Percentiles rank a stretch among this genome's conserved stretches.
Conservation (phyloP, 2,888 invertebrate genomes). For the Agrochola lychnidis region DNA sequence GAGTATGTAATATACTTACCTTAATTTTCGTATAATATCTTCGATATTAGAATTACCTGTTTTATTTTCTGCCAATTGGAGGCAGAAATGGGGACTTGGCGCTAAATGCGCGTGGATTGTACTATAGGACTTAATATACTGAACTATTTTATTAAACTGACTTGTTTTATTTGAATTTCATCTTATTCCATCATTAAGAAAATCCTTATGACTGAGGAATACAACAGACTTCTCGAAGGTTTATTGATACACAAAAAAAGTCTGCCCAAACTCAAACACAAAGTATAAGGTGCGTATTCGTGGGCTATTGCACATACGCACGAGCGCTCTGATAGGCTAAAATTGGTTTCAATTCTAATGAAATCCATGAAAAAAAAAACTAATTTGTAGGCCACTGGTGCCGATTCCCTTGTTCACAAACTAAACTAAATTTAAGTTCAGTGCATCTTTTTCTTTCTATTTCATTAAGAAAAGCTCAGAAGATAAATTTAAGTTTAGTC, state of each 20-base stretch:
- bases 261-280: background rate
- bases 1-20: background rate
- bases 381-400: no score
- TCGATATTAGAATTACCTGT: background rate
- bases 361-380: no score
- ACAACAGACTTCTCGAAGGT: background rate
- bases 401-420: no score
- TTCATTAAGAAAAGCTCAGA: no score
- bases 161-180: conserved; percentile 13
- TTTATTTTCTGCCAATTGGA: conserved; percentile 8
- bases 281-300: no score
- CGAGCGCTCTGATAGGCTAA: no score
- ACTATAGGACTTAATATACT: conserved; percentile 39
- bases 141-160: conserved; percentile 6
- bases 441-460: no score
- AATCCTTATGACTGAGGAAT: background rate
- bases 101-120: conserved; percentile 10
- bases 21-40: background rate
- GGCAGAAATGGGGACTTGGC: background rate
- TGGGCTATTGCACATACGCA: no score
- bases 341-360: no score
- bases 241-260: background rate
- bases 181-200: background rate
- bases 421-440: no score
- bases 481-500: no score